Percentiles rank a stretch among this genome's conserved stretches.
These are phyloP conservation scores for Cheirogaleus major DNA, from an alignment of 2,797 vertebrate species.

Conservation along the genomic window DNA sequence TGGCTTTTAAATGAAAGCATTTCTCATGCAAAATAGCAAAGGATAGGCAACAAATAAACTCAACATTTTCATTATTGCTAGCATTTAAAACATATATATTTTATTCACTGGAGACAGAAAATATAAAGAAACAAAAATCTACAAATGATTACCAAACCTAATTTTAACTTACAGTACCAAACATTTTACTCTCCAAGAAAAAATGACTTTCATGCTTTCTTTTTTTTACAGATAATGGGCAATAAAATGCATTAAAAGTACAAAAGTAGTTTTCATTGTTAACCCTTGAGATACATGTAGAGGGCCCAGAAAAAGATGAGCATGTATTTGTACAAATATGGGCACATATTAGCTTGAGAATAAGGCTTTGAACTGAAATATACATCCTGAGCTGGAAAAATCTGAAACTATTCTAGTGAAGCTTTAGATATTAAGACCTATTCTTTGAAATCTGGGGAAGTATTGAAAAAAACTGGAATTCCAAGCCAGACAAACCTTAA, in stretches of 20 bases:
- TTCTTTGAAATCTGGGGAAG: not conserved
- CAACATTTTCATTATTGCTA: conserved; percentile 9
- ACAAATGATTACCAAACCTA: not conserved
- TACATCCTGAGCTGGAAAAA: not conserved
- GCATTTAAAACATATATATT: not conserved
- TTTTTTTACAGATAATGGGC: not conserved
- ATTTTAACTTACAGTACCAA: not conserved
- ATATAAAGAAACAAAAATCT: not conserved
- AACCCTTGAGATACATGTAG: not conserved
- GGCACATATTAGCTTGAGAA: not conserved
- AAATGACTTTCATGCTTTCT: not conserved
- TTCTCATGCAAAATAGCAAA: not conserved
- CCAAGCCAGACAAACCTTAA: not conserved
- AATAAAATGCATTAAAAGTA: not conserved
- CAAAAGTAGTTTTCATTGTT: not conserved
- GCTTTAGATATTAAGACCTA: not conserved
- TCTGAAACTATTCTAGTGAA: not conserved
- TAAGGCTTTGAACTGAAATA: not conserved
- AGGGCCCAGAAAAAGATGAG: not conserved
- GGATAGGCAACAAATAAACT: not conserved
- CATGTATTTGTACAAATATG: not conserved
- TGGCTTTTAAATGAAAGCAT: conserved; percentile 27
- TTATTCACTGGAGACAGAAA: not conserved
- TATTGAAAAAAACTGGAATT: not conserved
- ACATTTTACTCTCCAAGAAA: not conserved